phyloP scores from a whole-genome alignment of 2,797 vertebrate genomes.

The Onychomys leucogaster region DNA sequence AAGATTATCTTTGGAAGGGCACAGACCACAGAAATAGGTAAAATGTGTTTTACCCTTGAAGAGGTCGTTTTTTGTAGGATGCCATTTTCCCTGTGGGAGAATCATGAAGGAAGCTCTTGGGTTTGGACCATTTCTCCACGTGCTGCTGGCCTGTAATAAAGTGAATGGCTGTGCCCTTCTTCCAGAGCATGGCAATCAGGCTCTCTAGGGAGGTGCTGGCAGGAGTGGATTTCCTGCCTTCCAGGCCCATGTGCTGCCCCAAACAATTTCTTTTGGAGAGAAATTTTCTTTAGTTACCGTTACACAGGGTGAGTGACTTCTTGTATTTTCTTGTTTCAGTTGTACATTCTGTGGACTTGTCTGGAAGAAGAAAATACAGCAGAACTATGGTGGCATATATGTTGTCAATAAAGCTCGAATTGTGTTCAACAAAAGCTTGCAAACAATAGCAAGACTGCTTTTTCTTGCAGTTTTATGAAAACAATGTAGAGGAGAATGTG shows the following conservation, averaged over 20 bases:
- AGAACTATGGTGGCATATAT: background rate
- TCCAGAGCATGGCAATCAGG: background rate
- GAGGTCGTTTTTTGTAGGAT: background rate
- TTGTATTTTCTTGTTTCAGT: background rate
- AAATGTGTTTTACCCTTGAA: background rate
- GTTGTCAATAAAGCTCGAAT: background rate
- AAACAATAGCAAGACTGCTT: background rate
- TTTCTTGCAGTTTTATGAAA: background rate
- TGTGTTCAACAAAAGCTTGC: background rate
- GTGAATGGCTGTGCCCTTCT: background rate
- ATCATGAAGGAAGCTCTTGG: background rate
- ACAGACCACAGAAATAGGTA: background rate
- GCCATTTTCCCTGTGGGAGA: background rate
- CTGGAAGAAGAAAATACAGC: constrained; percentile 24
- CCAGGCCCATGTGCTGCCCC: background rate
- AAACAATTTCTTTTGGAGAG: background rate
- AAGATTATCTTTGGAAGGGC: background rate
- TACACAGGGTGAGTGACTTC: background rate
- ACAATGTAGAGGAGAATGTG: background rate
- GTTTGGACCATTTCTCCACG: background rate
- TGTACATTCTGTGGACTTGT: background rate
- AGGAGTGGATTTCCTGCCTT: background rate
- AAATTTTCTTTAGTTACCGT: background rate
- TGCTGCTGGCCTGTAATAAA: background rate
- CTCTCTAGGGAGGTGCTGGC: background rate